Evolutionary conservation across 30 jellyfish, hydroid and myxozoan genomes (phyloP).

Genomic region (Hydra vulgaris): DNA sequence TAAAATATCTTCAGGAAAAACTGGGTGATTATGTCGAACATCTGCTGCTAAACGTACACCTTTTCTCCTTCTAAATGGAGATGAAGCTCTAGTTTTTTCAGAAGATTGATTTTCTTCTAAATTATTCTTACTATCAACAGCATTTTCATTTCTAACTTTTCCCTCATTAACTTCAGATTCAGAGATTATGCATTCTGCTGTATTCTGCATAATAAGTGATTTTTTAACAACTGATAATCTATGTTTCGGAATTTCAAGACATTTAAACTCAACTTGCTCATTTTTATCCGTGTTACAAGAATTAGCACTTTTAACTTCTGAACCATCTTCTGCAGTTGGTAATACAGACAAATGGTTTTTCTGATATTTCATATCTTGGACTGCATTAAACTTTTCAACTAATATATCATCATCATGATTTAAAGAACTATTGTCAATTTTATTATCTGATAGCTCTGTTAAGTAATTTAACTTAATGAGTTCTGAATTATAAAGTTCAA

Average conservation of each 20-base stretch:
- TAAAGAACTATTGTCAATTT: not conserved
- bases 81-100: not conserved
- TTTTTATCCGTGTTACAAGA: not conserved
- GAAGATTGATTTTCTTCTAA: not conserved
- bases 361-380: not conserved
- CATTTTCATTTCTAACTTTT: not conserved
- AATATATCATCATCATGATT: not conserved
- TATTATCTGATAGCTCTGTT: not conserved
- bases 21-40: constrained; percentile 12
- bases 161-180: not conserved
- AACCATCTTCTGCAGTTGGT: not conserved
- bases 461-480: not conserved
- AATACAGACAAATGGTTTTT: not conserved
- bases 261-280: not conserved
- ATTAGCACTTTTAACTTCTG: not conserved
- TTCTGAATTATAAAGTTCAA: not conserved
- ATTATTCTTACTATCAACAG: not conserved
- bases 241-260: not conserved
- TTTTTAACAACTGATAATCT: not conserved
- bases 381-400: not conserved
- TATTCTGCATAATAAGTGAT: not conserved
- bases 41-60: constrained; percentile 19
- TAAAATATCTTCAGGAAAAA: constrained; percentile 24
- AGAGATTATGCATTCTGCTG: not conserved
- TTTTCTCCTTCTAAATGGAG: constrained; percentile 11